These are phyloP conservation scores for Ceramica pisi DNA, from an alignment of 2,888 invertebrate genomes.

Conservation along the genomic window DNA sequence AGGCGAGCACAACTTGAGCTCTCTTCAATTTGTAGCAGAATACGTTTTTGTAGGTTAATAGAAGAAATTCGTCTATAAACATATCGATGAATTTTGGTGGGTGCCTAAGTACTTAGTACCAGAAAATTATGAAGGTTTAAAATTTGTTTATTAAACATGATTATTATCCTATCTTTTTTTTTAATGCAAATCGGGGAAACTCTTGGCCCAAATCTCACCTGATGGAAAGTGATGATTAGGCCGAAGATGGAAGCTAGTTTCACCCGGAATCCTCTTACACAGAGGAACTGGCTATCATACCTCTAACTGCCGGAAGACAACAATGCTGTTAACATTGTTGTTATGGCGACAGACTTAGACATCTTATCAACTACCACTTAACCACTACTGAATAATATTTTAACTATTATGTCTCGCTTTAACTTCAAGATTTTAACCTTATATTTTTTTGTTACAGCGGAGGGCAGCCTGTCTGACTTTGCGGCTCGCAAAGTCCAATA, in stretches of 20 bases:
- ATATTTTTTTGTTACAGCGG: slow-evolving; percentile 93
- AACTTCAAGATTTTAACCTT: slow-evolving; percentile 36
- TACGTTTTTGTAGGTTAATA: neutral
- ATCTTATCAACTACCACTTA: too few species aligned
- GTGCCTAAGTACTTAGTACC: neutral
- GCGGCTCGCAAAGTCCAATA: slow-evolving; percentile 95
- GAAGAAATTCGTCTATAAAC: neutral
- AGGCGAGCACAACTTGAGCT: neutral
- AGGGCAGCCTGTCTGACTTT: slow-evolving; percentile 97
- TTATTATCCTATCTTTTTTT: too few species aligned
- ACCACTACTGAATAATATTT: neutral
- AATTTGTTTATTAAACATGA: too few species aligned
- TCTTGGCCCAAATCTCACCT: too few species aligned
- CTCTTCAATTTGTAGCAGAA: neutral
- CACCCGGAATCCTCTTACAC: too few species aligned
- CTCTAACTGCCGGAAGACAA: too few species aligned
- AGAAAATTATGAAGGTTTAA: neutral
- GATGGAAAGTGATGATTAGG: too few species aligned
- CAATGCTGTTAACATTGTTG: too few species aligned
- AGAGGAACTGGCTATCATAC: too few species aligned
- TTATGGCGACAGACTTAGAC: too few species aligned
- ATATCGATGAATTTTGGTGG: neutral
- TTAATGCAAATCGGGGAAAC: too few species aligned
- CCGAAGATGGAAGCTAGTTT: too few species aligned
- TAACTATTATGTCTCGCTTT: neutral